Base-by-base conservation (phyloP, 2,113 vertebrate species). In the Tetrao urogallus region DNA sequence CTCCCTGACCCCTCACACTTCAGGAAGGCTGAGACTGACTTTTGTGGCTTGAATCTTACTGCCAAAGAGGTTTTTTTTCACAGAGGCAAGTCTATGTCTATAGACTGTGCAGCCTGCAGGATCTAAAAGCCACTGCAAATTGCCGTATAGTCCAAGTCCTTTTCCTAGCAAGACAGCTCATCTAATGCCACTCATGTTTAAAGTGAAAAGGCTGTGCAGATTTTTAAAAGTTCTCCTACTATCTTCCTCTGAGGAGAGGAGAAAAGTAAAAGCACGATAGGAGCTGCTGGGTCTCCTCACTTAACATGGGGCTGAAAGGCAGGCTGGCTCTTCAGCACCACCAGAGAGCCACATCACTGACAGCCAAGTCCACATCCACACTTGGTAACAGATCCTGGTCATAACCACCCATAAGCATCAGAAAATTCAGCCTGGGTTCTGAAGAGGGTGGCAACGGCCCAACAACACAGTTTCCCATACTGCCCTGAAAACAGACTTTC, bases 1-100 rank as follows among this genome's bases (percentile, higher is more conserved):
- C 25, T 88, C 52, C 52, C 36, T 82, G 79, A 95, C 74, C 75
- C 21, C 43, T 89, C 18, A 52, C 78, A 92, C 56, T 88, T 86
- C 40, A 78, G 60, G 34, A 96, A 71, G 57, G n/a, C 43, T 86
- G 57, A 89, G 57, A 81, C 18, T 25, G 52, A 21, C 42, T 81
- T 91, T 72, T 86, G 75, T 61, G 82, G 79, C 52, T 86, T 83
- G 45, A 77, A 20, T 83, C 17, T 38, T 54, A 71, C n/a, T 78
- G 89, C 73, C 80, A 81, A 65, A 56, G 50, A 61, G 11, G 8
- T 27, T 54, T 50, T 78, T 71, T 91, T 81, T 52, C 52, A 64
- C 60, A 73, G 64, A 10, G 43, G 16, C 22, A 92, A 38, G 28
- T 81, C 80, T 61, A 81, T 90, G 47, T 34, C 64, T 80, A 34